phyloP scores from a whole-genome alignment of 2,113 vertebrate species.

The Morphnarchus princeps region DNA sequence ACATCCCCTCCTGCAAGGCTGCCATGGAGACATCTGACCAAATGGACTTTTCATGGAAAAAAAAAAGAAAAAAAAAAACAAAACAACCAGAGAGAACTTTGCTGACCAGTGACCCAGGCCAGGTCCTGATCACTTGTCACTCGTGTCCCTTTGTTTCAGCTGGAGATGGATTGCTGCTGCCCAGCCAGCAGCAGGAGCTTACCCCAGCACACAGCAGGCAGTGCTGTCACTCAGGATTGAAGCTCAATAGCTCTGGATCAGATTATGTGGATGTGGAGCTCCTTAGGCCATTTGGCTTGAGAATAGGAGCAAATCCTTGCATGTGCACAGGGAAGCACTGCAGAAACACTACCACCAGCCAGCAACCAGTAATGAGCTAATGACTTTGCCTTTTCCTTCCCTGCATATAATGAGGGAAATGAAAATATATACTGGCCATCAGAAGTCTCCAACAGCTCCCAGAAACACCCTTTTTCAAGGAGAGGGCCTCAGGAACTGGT shows the following conservation, averaged over 20 bases:
- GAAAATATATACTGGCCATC: background rate
- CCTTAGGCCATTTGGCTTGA: background rate
- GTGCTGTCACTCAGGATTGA: background rate
- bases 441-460: background rate
- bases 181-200: background rate
- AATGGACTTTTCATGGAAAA: background rate
- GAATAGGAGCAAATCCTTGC: background rate
- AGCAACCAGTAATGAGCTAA: background rate
- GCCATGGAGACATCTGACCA: background rate
- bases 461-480: background rate
- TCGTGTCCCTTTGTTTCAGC: conserved; percentile 25
- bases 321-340: background rate
- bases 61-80: background rate
- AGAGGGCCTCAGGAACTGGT: background rate
- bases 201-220: background rate
- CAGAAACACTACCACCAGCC: background rate
- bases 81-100: background rate
- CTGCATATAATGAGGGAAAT: background rate
- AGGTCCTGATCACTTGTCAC: conserved; percentile 53
- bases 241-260: background rate
- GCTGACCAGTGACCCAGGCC: conserved; percentile 52
- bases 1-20: background rate
- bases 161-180: conserved; percentile 34
- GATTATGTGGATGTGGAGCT: background rate
- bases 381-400: background rate